Conservation (phyloP, 2,888 invertebrate genomes). For the Acanthacorydalis orientalis region DNA sequence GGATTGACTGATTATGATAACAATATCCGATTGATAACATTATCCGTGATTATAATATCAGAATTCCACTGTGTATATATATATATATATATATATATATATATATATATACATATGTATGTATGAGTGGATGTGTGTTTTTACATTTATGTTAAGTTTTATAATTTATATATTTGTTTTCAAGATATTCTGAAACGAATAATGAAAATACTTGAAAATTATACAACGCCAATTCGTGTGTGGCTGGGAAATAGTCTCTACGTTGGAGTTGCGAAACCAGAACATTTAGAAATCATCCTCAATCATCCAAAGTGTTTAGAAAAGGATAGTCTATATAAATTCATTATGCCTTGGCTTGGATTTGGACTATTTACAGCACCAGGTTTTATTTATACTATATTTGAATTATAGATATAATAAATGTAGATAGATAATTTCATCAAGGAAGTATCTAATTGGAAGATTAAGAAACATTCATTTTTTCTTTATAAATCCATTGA, state of each 20-base stretch:
- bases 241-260: background rate
- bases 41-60: no score
- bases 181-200: background rate
- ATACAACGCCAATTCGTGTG: background rate
- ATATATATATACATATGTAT: no score
- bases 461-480: no score
- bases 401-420: no score
- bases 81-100: no score
- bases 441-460: no score
- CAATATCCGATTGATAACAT: no score
- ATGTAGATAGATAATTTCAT: no score
- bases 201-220: background rate
- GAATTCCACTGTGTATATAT: no score
- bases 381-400: background rate
- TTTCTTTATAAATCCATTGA: no score
- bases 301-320: background rate
- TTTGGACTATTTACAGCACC: constrained; percentile 1
- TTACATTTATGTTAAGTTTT: background rate
- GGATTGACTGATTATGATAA: no score
- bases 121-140: no score
- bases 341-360: background rate
- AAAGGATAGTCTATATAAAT: constrained; percentile 1
- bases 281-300: constrained; percentile 1
- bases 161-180: background rate
- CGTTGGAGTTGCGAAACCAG: background rate